Conservation (phyloP, 1,140 invertebrate species). For the Camponotus vicinus region DNA sequence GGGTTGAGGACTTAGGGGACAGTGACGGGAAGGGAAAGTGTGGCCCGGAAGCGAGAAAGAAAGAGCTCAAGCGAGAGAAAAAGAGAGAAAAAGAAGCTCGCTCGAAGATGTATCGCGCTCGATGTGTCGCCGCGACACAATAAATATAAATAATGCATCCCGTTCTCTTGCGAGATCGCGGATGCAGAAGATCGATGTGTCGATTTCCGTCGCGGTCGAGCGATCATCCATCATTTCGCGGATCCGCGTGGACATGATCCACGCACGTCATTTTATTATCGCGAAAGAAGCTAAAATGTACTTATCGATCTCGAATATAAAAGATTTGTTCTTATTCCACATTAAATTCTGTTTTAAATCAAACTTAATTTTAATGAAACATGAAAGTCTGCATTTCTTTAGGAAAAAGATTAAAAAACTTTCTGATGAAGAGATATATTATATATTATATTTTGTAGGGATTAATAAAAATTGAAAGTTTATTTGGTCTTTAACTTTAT, state of each 20-base stretch:
- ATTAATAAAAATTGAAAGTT: neutral
- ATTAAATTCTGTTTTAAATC: conserved; percentile 10
- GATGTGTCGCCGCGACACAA: conserved; percentile 3
- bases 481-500: neutral
- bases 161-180: neutral
- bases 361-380: neutral
- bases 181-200: neutral
- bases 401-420: neutral
- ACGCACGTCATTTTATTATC: neutral
- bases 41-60: conserved; percentile 29
- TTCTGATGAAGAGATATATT: neutral
- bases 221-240: conserved; percentile 12
- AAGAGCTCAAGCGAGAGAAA: neutral
- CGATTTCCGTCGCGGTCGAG: neutral
- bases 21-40: conserved; percentile 1
- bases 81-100: neutral
- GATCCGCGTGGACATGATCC: conserved; percentile 15
- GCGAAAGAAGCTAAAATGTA: neutral
- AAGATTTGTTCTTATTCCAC: neutral
- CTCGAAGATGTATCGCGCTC: conserved; percentile 62
- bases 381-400: neutral
- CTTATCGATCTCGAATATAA: neutral
- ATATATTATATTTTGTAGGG: neutral
- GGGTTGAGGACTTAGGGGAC: conserved; percentile 51
- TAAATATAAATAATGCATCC: conserved; percentile 55